Percentiles rank a stretch among this genome's conserved stretches.
Conservation (phyloP, 2,797 vertebrate genomes). For the Orientallactaga sibirica region DNA sequence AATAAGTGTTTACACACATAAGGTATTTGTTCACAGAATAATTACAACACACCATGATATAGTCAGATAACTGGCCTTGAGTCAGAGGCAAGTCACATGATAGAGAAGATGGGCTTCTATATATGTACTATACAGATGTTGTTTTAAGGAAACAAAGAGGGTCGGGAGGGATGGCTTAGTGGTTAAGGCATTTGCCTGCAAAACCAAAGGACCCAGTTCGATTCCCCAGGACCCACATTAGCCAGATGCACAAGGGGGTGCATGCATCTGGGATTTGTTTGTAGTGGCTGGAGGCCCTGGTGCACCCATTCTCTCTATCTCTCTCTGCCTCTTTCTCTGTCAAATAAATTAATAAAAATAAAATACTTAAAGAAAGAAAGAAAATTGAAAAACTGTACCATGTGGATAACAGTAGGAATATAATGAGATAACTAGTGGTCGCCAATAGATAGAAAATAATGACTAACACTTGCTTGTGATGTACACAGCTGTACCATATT, state of each 20-base stretch:
- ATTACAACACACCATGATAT: background rate
- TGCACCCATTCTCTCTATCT: no score
- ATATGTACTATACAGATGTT: background rate
- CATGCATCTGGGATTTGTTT: no score
- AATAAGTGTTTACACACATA: background rate
- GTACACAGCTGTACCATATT: background rate
- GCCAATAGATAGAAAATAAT: background rate
- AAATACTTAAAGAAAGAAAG: background rate
- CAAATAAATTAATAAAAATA: no score
- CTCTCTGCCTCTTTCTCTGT: no score
- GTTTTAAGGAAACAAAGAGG: background rate
- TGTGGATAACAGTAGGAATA: background rate
- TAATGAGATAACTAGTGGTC: background rate
- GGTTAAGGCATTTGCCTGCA: no score
- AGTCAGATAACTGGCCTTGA: background rate
- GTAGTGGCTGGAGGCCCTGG: no score
- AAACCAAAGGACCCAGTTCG: no score
- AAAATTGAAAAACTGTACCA: background rate
- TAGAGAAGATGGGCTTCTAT: background rate
- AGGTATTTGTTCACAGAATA: slow-evolving; percentile 3
- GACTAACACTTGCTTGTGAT: background rate
- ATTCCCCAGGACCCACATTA: no score
- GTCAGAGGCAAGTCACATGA: background rate
- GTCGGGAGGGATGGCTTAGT: no score
- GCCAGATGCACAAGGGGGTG: no score